These are phyloP conservation scores for Protobothrops mucrosquamatus DNA, from an alignment of 2,113 vertebrate species.

Conservation along the genomic window DNA sequence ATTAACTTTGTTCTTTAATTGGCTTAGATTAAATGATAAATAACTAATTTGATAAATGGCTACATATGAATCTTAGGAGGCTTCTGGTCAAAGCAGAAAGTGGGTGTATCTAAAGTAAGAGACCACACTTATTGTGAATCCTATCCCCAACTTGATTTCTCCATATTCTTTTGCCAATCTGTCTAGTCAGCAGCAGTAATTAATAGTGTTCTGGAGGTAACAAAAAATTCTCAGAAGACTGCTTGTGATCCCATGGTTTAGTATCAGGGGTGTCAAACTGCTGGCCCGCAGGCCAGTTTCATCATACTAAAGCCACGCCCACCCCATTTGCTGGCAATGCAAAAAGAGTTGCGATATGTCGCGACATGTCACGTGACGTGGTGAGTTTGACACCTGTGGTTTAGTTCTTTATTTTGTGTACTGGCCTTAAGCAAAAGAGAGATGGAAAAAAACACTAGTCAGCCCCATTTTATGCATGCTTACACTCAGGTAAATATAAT, in stretches of 20 bases:
- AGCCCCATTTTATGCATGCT: not conserved
- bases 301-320: no score
- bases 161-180: not conserved
- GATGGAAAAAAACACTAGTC: not conserved
- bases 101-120: not conserved
- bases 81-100: not conserved
- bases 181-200: not conserved
- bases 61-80: not conserved
- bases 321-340: no score
- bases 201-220: not conserved
- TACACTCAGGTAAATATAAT: not conserved
- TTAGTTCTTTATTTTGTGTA: constrained; percentile 47
- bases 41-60: not conserved
- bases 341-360: no score
- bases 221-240: not conserved
- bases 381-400: no score
- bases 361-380: no score
- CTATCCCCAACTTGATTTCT: not conserved
- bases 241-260: constrained; percentile 3
- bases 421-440: constrained; percentile 1
- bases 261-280: not conserved
- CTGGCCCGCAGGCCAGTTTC: no score
- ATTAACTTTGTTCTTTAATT: not conserved
- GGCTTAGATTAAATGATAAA: not conserved
- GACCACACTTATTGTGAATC: not conserved